Percentiles rank a stretch among this genome's conserved stretches.
Evolutionary conservation across 92 coral and sea anemone species (phyloP).

Genomic region (Hydrozoanthus gracilis): DNA sequence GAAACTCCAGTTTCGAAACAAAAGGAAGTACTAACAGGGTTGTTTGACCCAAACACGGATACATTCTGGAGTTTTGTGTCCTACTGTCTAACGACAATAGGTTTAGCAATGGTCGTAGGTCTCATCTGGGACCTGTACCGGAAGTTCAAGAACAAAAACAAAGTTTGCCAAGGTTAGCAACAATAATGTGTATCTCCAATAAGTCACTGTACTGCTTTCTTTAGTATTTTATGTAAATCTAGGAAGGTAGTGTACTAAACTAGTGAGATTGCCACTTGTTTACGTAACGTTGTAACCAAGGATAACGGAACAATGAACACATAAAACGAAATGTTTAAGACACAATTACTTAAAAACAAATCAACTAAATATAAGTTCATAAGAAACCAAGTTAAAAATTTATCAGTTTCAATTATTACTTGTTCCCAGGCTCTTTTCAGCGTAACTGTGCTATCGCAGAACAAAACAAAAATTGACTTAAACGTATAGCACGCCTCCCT

Average conservation of each 20-base stretch:
- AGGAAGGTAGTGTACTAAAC: not conserved
- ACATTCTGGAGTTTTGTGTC: slow-evolving; percentile 45
- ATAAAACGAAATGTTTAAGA: too few species aligned
- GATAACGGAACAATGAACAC: too few species aligned
- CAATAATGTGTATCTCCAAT: not conserved
- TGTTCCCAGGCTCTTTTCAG: too few species aligned
- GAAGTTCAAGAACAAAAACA: not conserved
- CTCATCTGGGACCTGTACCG: slow-evolving; percentile 14
- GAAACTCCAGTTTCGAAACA: slow-evolving; percentile 56
- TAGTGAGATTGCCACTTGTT: too few species aligned
- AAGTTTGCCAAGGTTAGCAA: not conserved
- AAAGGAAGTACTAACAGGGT: slow-evolving; percentile 57
- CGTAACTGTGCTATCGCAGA: too few species aligned
- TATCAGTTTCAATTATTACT: too few species aligned
- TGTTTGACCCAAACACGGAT: slow-evolving; percentile 55
- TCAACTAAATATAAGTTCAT: too few species aligned
- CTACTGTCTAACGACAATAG: slow-evolving; percentile 5
- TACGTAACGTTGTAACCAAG: too few species aligned
- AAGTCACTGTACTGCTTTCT: not conserved
- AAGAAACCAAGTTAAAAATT: too few species aligned
- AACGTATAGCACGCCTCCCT: too few species aligned
- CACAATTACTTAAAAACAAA: too few species aligned
- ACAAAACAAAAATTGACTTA: too few species aligned
- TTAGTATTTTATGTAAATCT: not conserved
- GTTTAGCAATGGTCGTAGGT: not conserved